Evolutionary conservation across 1,140 invertebrate species (phyloP).

Genomic region (Drosophila micromelanica): DNA sequence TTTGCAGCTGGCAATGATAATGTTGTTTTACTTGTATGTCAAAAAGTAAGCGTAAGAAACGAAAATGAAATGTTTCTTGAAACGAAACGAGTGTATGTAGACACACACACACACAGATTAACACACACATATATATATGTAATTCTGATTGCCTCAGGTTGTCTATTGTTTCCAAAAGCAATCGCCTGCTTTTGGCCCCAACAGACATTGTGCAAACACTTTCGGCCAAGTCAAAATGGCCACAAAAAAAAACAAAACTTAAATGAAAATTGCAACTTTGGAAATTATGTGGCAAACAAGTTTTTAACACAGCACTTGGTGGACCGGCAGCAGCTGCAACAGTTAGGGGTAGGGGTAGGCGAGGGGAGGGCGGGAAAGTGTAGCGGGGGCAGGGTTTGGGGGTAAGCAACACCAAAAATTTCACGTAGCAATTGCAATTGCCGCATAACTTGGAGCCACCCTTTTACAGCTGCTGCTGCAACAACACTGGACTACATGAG

Average conservation of each 20-base stretch:
- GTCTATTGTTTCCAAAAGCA: slow-evolving; percentile 26
- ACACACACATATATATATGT: slow-evolving; percentile 8
- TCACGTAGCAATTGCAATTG: slow-evolving; percentile 30
- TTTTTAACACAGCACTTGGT: slow-evolving; percentile 36
- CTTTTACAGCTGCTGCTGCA: slow-evolving; percentile 12
- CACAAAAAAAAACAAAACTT: slow-evolving; percentile 62
- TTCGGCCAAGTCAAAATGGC: slow-evolving; percentile 58
- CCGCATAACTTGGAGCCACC: slow-evolving; percentile 34
- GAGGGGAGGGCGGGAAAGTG: no score
- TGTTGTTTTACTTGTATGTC: background rate
- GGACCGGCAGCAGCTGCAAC: slow-evolving; percentile 21
- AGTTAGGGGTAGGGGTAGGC: background rate
- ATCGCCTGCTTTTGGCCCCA: slow-evolving; percentile 24
- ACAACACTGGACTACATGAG: slow-evolving; percentile 25
- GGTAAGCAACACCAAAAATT: slow-evolving; percentile 20
- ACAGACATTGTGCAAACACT: slow-evolving; percentile 49
- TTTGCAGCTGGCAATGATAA: slow-evolving; percentile 10
- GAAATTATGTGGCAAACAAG: slow-evolving; percentile 71
- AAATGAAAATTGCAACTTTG: slow-evolving; percentile 72
- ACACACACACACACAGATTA: background rate
- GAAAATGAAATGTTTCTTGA: slow-evolving; percentile 29
- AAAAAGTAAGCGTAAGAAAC: slow-evolving; percentile 9
- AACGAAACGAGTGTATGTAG: background rate
- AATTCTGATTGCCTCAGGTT: slow-evolving; percentile 64
- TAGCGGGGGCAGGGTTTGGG: no score